Percentiles rank a stretch among this genome's conserved stretches.
These are phyloP conservation scores for Nomada hirtipes DNA, from an alignment of 2,888 invertebrate genomes.

Conservation along the genomic window DNA sequence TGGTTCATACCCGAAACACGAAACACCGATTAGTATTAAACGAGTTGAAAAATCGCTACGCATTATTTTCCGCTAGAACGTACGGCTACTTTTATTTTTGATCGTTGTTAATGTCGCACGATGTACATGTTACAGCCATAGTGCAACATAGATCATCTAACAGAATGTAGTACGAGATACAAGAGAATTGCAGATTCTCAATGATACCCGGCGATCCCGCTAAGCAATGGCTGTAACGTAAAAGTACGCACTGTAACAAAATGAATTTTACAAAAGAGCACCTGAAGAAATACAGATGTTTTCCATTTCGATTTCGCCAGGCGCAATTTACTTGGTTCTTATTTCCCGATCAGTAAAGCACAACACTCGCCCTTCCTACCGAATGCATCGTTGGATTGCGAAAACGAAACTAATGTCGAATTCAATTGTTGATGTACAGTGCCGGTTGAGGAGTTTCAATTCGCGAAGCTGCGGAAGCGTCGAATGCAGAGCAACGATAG, in stretches of 20 bases:
- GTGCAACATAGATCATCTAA: constrained; percentile 32
- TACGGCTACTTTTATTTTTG: constrained; percentile 11
- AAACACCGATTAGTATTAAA: background rate
- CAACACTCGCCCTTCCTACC: constrained; percentile 36
- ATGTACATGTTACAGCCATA: constrained; percentile 75
- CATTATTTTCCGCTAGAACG: constrained; percentile 26
- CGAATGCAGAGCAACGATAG: constrained; percentile 82
- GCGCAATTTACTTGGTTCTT: constrained; percentile 48
- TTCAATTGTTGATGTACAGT: constrained; percentile 80
- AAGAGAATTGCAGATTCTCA: background rate
- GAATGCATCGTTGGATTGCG: background rate
- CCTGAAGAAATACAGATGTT: constrained; percentile 65
- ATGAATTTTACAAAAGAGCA: constrained; percentile 38
- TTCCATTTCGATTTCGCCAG: constrained; percentile 64
- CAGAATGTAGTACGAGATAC: background rate
- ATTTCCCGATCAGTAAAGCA: constrained; percentile 47
- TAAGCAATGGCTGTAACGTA: constrained; percentile 69
- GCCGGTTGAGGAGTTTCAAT: constrained; percentile 84
- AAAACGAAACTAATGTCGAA: constrained; percentile 66
- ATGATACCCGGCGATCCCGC: constrained; percentile 15
- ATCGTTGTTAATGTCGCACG: constrained; percentile 48
- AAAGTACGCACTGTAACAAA: constrained; percentile 59
- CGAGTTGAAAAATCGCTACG: constrained; percentile 29
- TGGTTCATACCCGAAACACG: too few species aligned
- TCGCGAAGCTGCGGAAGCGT: constrained; percentile 82